These are phyloP conservation scores for Illadopsis cleaveri DNA, from an alignment of 2,113 vertebrate species.

Conservation along the genomic window DNA sequence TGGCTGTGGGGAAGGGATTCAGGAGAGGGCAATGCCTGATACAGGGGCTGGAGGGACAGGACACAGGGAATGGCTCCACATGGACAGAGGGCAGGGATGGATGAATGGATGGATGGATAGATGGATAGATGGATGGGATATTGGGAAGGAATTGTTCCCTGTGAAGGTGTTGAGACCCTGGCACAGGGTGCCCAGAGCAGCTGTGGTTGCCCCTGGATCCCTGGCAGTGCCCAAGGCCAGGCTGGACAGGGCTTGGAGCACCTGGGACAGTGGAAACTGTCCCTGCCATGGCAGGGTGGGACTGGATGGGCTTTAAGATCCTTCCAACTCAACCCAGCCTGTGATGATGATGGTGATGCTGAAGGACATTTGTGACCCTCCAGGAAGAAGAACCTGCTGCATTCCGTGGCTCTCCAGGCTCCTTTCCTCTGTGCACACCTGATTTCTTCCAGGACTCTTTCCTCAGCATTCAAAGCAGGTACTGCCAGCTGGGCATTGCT, in stretches of 20 bases:
- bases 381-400: background rate
- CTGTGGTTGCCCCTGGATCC: background rate
- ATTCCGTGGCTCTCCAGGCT: accelerated
- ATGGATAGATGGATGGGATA: background rate
- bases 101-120: too few species aligned
- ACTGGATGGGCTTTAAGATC: accelerated
- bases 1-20: background rate
- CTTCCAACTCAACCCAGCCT: accelerated
- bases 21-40: background rate
- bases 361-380: background rate
- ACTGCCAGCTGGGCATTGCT: background rate
- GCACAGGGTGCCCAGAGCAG: background rate
- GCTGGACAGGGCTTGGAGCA: background rate
- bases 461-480: background rate
- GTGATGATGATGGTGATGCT: background rate
- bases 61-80: background rate
- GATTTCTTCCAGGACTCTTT: background rate
- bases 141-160: background rate
- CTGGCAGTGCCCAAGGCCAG: background rate
- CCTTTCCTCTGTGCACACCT: background rate
- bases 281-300: background rate
- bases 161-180: background rate
- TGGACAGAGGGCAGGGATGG: background rate
- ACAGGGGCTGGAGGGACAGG: background rate
- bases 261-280: background rate